Base-by-base conservation (phyloP, 2,113 vertebrate genomes). In the Piprites chloris region DNA sequence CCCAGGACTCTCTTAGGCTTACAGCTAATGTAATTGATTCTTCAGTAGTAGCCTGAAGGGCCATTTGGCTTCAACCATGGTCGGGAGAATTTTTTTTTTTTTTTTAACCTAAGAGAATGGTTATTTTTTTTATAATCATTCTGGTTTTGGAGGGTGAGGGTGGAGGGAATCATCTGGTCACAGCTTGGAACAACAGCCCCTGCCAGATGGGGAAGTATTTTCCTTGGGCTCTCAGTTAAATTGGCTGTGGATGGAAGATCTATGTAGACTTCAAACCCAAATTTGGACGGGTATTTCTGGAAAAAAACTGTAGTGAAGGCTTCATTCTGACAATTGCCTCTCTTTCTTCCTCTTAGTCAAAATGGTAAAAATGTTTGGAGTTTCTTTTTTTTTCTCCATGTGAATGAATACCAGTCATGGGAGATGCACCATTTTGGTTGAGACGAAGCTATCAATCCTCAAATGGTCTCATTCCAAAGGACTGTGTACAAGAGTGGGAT, bases 11-110 rank as follows among this genome's bases (percentile, higher is more conserved):
- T 96, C 90, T 95, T 96, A 95, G 93, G 96, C 95, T 96, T 96
- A 94, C 86, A 95, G 94, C 93, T 96, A 96, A 96, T 97, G 94
- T 96, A 96, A 94, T 96, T 97, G 95, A 97, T 96, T 97, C 95
- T 96, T 95, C 96, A 96, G 82, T 83, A 96, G 96, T 95, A 96
- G 96, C 94, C 96, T 97, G 96, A 97, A 97, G 96, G 95, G 92
- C 95, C 90, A 93, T 97, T 97, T 97, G 96, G 92, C 90, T 97
- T 96, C 78, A 82, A 37, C 91, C 82, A 95, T 97, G 88, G 76
- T 68, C 11, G 56, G 83, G 79, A 96, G 79, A 63, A 63, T 59
- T 90, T 89, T 95, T 50, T 68, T 68, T 75, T 82, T 93, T 89
- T 66, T 87, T 92, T 80, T 62, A 50, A 93, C 77, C 75, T 89